A percentile compares a stretch with the other conserved stretches of the same genome.
These are phyloP conservation scores for Panulirus ornatus DNA, from an alignment of 1,140 invertebrate species.

Conservation along the genomic window DNA sequence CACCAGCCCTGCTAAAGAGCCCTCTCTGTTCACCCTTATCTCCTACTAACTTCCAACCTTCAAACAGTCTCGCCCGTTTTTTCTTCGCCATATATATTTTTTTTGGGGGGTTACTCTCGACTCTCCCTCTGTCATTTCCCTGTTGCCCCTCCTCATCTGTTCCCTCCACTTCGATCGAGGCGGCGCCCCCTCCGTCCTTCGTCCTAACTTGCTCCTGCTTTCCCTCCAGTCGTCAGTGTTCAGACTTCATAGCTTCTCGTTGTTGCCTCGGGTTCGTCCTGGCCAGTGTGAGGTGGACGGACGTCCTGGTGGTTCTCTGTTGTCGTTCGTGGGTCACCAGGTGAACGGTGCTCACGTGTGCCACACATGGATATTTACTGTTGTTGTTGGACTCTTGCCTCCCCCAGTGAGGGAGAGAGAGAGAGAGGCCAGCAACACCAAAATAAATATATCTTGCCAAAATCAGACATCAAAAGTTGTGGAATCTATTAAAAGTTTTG, in stretches of 20 bases:
- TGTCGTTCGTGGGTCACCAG: too few relatives aligned
- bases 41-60: not conserved
- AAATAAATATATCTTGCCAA: conserved; percentile 53
- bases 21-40: too few relatives aligned
- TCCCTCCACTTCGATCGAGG: not conserved
- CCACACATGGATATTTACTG: too few relatives aligned
- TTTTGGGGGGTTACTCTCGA: not conserved
- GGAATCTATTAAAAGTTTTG: conserved; percentile 53
- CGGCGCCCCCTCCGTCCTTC: not conserved
- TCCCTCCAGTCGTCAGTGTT: too few relatives aligned
- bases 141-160: not conserved
- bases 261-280: too few relatives aligned
- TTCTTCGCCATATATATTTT: not conserved
- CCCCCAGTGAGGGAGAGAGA: too few relatives aligned
- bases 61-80: not conserved
- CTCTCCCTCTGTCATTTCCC: not conserved
- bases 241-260: too few relatives aligned
- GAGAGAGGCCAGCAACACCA: not conserved
- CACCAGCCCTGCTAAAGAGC: too few relatives aligned
- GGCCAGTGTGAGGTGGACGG: too few relatives aligned
- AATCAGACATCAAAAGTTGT: conserved; percentile 52
- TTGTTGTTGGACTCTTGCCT: not conserved
- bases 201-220: not conserved
- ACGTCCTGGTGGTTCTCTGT: too few relatives aligned
- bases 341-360: too few relatives aligned